Evolutionary conservation across 2,113 vertebrate genomes (phyloP), one percentile per base, ranked within the genome.

Genomic region (Canis aureus): DNA sequence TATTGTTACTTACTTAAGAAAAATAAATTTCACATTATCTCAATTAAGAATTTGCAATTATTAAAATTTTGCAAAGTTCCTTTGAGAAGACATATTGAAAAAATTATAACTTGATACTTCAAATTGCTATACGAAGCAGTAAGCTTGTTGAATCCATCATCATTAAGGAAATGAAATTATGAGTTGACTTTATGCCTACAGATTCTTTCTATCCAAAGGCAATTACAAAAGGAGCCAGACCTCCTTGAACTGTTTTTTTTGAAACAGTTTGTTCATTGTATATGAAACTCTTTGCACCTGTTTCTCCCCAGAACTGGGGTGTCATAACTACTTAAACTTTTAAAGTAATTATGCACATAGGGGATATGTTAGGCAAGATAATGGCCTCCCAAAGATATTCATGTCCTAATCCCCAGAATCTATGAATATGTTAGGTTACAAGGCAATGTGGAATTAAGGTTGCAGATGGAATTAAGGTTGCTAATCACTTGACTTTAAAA

Each of bases 151-250:
- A 57, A 95, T 86, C 66, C 74, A 86, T 29, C 32, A 59, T 86
- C 74, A 71, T 16, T 57, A 22, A 90, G n/a, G 38, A 95, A 93
- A 91, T 67, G 19, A 79, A 95, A 93, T 91, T 91, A 84, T 1
- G 22, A 59, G 29, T 80, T 86, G 35, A 11, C 38, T 82, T 93
- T 38, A 12, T 60, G 27, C 71, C 57, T 90, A 78, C 6, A 55
- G 62, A 9, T n/a, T 11, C 43, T 22, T 95, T 93, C 35, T 81
- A 35, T 64, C 7, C 57, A 60, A 55, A 84, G 16, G 16, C 1
- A 38, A 32, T 16, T 76, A 35, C 8, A 64, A 93, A 89, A 93
- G 32, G 55, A 79, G 13, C 10, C 23, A 55, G 51, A 53, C 27
- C 1, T 81, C 49, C 11, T 8, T 27, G 64, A 1, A 25, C 35